Conservation (phyloP, 2,797 vertebrate genomes). For the Hippocampus kuda region DNA sequence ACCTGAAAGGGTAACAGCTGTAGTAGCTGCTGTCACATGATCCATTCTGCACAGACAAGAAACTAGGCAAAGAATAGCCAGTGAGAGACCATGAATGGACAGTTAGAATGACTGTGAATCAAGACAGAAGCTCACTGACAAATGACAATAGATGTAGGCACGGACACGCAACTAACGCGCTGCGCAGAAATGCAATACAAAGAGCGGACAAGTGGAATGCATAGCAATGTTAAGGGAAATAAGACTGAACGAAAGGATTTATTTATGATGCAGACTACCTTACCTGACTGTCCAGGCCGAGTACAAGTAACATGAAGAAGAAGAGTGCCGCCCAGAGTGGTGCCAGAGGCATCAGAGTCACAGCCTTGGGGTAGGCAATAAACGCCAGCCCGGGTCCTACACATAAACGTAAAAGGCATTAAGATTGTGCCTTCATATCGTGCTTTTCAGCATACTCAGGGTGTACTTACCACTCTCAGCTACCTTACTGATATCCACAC, state of each 20-base stretch:
- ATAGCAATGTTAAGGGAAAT: slow-evolving; percentile 9
- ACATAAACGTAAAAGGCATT: slow-evolving; percentile 14
- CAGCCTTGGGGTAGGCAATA: slow-evolving; percentile 80
- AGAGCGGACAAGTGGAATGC: slow-evolving; percentile 21
- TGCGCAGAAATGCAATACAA: slow-evolving; percentile 37
- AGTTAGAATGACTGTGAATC: slow-evolving; percentile 45
- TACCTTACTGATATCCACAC: slow-evolving; percentile 77
- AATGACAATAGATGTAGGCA: slow-evolving; percentile 60
- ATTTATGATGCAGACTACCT: slow-evolving; percentile 4
- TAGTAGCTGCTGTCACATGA: slow-evolving; percentile 22
- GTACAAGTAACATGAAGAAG: slow-evolving; percentile 77
- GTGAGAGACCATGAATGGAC: slow-evolving; percentile 51
- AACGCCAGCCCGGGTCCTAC: slow-evolving; percentile 77
- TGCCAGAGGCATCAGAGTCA: slow-evolving; percentile 77
- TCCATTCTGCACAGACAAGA: slow-evolving; percentile 16
- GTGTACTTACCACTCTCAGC: slow-evolving; percentile 73
- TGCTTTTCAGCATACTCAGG: neutral
- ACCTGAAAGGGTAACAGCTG: slow-evolving; percentile 12
- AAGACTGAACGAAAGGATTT: slow-evolving; percentile 5
- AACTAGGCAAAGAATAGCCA: slow-evolving; percentile 34
- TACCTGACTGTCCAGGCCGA: slow-evolving; percentile 79
- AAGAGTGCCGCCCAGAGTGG: slow-evolving; percentile 77
- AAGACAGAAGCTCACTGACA: slow-evolving; percentile 65
- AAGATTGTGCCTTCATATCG: neutral
- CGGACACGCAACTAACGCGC: slow-evolving; percentile 38